Evolutionary conservation across 35 echinoderm and acorn worm genomes (phyloP), one percentile per base, ranked within the genome.

Genomic region (Stichopus chloronotus): DNA sequence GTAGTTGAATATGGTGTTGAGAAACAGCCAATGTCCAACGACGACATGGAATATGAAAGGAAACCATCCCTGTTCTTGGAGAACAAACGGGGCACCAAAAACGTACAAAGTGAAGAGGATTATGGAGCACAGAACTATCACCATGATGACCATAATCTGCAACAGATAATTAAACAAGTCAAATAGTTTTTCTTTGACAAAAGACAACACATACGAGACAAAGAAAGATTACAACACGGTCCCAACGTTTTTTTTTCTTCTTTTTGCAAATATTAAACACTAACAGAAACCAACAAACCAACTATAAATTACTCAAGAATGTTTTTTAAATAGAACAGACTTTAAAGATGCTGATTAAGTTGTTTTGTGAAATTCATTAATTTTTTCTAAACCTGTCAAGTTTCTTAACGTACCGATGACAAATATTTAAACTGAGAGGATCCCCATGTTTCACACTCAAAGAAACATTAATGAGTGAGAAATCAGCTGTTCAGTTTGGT

Each of bases 1-100:
- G 90, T 98, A 98, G 65, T 98, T 92, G 81, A 98, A 98, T 21
- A 87, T 24, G 19, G 94, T 98, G 69, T 97, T 97, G 20, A 97
- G 63, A 16, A 95, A 90, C 19, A 98, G 90, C 94, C 94, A 98
- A 86, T 98, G 96, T 8, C 96, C 96, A 90, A 98, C 79, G 74
- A 93, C 89, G 21, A 95, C 56, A 87, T 98, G 96, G 61, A 98
- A 96, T 6, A 63, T 65, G 4, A 90, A 10, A n/a, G 87, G 74
- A 56, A 25, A 76, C 53, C 56, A 81, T 57, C 83, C 83, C 24
- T 76, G 76, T 13, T 79, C 77, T 8, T 83, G 4, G 65, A 91
- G 68, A 12, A 68, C 72, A 2, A 84, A 94, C 23, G 95, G 91
- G 72, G 95, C 88, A 60, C 80, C 74, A 58, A 91, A 91, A 14